These are phyloP conservation scores for Chelonus formosanus DNA, from an alignment of 2,888 invertebrate species.

Conservation along the genomic window DNA sequence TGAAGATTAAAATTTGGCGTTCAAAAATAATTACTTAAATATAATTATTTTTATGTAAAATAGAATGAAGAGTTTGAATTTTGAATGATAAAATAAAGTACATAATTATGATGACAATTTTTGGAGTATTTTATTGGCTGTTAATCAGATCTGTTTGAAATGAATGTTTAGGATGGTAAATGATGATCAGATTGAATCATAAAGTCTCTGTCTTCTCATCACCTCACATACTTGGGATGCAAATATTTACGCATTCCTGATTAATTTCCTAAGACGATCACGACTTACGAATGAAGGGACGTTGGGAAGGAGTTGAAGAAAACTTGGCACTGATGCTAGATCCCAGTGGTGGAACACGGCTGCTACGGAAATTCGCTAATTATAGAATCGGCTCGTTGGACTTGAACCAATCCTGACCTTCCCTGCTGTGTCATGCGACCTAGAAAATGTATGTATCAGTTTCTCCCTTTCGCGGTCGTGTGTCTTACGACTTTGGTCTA, in stretches of 20 bases:
- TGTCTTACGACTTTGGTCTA: neutral
- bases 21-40: too few species aligned
- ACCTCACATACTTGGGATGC: conserved; percentile 8
- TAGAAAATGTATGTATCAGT: conserved; percentile 53
- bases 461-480: conserved; percentile 12
- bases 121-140: too few species aligned
- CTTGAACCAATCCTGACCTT: conserved; percentile 63
- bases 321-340: conserved; percentile 35
- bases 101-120: too few species aligned
- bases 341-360: conserved; percentile 30
- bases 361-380: conserved; percentile 56
- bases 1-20: too few species aligned
- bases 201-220: neutral
- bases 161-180: too few species aligned
- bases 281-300: neutral
- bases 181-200: neutral
- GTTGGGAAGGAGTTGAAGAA: conserved; percentile 26
- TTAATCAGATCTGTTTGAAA: too few species aligned
- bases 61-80: too few species aligned
- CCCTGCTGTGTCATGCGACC: conserved; percentile 58
- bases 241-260: conserved; percentile 41
- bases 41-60: too few species aligned
- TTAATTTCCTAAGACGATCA: too few species aligned
- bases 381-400: conserved; percentile 60
- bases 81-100: too few species aligned